Evolutionary conservation across 1,140 invertebrate genomes (phyloP), one percentile per base, ranked within the genome.

Genomic region (Papilio glaucus): DNA sequence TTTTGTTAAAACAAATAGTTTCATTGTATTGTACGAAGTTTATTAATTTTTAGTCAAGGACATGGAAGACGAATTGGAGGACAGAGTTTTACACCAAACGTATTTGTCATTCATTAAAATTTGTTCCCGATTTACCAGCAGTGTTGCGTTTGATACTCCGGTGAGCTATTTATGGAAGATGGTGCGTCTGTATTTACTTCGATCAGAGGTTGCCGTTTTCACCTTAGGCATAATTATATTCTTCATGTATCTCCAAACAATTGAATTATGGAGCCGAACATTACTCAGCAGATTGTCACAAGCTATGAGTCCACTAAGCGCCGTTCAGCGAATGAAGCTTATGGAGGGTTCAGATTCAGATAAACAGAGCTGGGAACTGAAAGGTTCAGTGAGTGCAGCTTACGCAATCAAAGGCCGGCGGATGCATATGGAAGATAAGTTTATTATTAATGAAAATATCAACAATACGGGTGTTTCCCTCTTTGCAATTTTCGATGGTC

Each of bases 401-500:
- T 98, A 97, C 93, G 98, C 98, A 13, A 95, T 98, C 41, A 97
- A 98, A 90, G 98, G 98, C 13, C 94, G 97, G 60, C 94, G 98
- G 85, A 95, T 96, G 65, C 96, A 96, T 68, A 99, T 99, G 98
- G 98, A 99, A 94, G 98, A 99, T 91, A 95, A 98, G 78, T 98
- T 97, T 89, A 96, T 97, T 49, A 95, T 97, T 38, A 95, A 97
- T 74, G 95, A 96, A 85, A 96, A 97, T 82, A 95, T 96, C 37
- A 95, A 96, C 80, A 94, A 95, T 72, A 96, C 95, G 21, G 96
- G 95, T 26, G 96, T 98, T 65, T 96, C 97, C 1, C 94, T 99
- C 60, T 98, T 97, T 94, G 98, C 97, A 42, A 96, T 99, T 70
- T 99, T 98, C 91, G 98, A 99, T 94, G 98, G 98, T 0, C 98